phyloP scores from a whole-genome alignment of 2,888 invertebrate genomes.

The Aethes cnicana region DNA sequence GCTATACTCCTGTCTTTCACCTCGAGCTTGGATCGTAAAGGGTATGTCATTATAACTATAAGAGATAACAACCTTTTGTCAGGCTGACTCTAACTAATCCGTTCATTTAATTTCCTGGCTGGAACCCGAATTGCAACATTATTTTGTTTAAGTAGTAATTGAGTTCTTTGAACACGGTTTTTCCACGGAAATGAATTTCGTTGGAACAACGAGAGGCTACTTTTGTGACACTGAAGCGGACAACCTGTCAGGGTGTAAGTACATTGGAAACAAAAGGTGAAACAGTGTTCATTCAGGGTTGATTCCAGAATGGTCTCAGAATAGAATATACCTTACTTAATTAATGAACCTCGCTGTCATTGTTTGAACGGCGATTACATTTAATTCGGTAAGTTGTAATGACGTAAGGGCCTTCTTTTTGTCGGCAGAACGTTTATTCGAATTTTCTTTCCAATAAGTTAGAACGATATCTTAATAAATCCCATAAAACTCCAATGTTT shows the following conservation, averaged over 20 bases:
- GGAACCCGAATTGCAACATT: conserved; percentile 67
- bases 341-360: neutral
- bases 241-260: conserved; percentile 37
- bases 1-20: conserved; percentile 63
- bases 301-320: conserved; percentile 17
- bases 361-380: neutral
- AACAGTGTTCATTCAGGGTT: conserved; percentile 40
- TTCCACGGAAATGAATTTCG: conserved; percentile 71
- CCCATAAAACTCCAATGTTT: conserved; percentile 79
- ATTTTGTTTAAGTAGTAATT: conserved; percentile 78
- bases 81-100: conserved; percentile 62
- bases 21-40: conserved; percentile 55
- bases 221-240: conserved; percentile 51
- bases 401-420: conserved; percentile 31
- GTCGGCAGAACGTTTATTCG: conserved; percentile 47
- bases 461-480: conserved; percentile 77
- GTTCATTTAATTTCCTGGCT: conserved; percentile 79
- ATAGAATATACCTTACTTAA: conserved; percentile 5
- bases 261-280: conserved; percentile 29
- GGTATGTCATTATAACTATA: conserved; percentile 67
- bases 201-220: conserved; percentile 40
- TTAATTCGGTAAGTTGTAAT: neutral
- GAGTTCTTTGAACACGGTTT: conserved; percentile 74
- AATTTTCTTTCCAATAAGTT: conserved; percentile 68
- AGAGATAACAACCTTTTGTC: conserved; percentile 70